A percentile compares a stretch with the other conserved stretches of the same genome.
Conservation (phyloP, 2,113 vertebrate genomes). For the Dermatemys mawii region DNA sequence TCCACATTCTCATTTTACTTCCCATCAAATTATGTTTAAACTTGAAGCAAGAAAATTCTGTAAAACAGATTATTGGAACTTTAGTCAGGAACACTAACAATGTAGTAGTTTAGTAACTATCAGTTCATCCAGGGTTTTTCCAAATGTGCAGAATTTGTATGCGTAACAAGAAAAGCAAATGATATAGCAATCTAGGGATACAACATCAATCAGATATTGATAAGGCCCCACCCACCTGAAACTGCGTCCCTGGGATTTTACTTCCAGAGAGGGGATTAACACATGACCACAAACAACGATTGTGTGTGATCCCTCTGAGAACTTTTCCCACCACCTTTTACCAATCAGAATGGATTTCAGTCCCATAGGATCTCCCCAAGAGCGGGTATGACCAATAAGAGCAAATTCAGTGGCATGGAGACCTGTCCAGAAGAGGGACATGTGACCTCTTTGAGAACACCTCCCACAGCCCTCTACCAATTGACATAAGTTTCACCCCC, state of each 20-base stretch:
- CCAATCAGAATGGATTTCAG: neutral
- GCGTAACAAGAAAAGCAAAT: neutral
- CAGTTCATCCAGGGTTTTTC: neutral
- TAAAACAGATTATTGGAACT: slow-evolving; percentile 10
- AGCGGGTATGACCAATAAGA: neutral
- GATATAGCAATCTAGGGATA: neutral
- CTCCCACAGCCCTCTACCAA: neutral
- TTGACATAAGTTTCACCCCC: neutral
- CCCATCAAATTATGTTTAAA: slow-evolving; percentile 35
- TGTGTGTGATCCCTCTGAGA: neutral
- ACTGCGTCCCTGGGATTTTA: neutral
- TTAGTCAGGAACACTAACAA: neutral
- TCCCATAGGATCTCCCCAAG: neutral
- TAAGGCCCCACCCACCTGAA: neutral
- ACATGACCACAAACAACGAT: neutral
- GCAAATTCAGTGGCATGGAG: neutral
- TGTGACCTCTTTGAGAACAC: neutral
- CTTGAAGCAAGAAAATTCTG: slow-evolving; percentile 12
- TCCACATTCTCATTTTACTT: slow-evolving; percentile 2
- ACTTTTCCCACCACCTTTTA: neutral
- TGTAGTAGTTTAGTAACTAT: neutral
- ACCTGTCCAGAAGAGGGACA: neutral
- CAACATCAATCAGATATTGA: neutral
- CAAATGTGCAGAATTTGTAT: neutral
- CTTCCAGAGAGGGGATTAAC: neutral